phyloP scores from a whole-genome alignment of 2,888 invertebrate species.

The Papilio demoleus region DNA sequence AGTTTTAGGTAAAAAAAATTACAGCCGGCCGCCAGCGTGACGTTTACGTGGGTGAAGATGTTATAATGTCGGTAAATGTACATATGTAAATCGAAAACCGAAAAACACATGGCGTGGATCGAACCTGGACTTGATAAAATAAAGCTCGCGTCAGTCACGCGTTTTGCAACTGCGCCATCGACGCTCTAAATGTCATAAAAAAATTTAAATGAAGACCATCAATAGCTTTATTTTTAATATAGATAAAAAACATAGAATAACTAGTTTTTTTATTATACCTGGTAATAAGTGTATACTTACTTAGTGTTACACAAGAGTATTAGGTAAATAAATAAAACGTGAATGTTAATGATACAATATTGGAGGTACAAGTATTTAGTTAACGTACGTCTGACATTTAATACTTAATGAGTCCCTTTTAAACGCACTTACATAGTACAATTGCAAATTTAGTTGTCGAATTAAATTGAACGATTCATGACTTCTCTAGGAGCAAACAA shows the following conservation, averaged over 20 bases:
- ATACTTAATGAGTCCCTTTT: slow-evolving; percentile 1
- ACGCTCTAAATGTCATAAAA: no score
- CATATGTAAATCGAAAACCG: no score
- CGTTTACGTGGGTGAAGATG: no score
- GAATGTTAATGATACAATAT: slow-evolving; percentile 25
- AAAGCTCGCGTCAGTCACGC: no score
- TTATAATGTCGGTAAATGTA: no score
- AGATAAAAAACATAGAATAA: neutral
- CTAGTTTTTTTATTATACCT: no score
- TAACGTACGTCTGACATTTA: slow-evolving; percentile 24
- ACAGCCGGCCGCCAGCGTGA: no score
- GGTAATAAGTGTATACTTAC: neutral
- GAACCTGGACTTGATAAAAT: no score
- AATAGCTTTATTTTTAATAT: neutral
- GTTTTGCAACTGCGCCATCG: no score
- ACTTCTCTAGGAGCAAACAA: neutral
- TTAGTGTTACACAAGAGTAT: slow-evolving; percentile 3
- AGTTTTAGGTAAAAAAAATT: no score
- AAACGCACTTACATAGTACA: slow-evolving; percentile 10
- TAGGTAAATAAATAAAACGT: slow-evolving; percentile 11
- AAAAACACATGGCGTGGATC: no score
- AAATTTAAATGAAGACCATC: no score
- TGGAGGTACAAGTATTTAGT: slow-evolving; percentile 21
- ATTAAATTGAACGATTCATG: neutral
- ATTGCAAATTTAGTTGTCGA: slow-evolving; percentile 6